Evolutionary conservation across 2,888 invertebrate species (phyloP).

Genomic region (Neoascia interrupta): DNA sequence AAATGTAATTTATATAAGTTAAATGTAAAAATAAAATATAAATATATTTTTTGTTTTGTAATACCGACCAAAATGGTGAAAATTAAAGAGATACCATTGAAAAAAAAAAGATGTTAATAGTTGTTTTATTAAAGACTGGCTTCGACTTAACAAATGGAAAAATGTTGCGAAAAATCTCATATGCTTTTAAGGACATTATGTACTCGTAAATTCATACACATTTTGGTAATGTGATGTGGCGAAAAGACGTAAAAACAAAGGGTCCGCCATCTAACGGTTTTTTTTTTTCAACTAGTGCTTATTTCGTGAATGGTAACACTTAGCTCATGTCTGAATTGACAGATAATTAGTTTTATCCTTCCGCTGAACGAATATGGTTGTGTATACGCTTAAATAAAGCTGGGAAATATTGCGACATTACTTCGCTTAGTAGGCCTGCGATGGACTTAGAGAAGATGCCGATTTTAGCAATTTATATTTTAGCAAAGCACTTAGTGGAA

Average conservation of each 20-base stretch:
- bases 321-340: too few relatives aligned
- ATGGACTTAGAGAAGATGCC: too few relatives aligned
- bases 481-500: not conserved
- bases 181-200: not conserved
- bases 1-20: constrained; percentile 40
- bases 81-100: constrained; percentile 48
- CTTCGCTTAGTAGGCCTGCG: too few relatives aligned
- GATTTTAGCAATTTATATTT: not conserved
- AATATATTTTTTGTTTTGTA: constrained; percentile 63
- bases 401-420: too few relatives aligned
- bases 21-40: not conserved
- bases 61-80: constrained; percentile 63
- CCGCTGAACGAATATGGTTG: too few relatives aligned
- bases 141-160: not conserved
- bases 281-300: too few relatives aligned
- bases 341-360: too few relatives aligned
- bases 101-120: constrained; percentile 4
- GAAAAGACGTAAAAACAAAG: not conserved
- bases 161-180: not conserved
- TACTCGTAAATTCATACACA: not conserved
- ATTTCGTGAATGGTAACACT: too few relatives aligned
- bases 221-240: not conserved
- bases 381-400: too few relatives aligned
- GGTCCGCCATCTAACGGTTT: too few relatives aligned
- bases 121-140: not conserved